Base-by-base conservation (phyloP, 2,113 vertebrate species). In the Phasianus colchicus region DNA sequence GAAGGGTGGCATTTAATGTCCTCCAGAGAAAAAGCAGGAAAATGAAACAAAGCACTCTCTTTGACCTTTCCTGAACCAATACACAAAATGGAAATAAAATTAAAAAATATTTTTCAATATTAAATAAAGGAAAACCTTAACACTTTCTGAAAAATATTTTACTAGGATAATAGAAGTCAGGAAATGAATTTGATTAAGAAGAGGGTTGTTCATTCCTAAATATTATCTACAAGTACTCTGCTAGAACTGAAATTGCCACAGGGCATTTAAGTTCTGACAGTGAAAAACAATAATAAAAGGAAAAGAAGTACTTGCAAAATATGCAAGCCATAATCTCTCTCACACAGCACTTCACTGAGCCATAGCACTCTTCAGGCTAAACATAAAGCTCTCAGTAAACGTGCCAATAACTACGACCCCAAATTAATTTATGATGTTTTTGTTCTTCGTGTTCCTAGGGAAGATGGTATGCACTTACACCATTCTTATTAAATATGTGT, bases 401-500 rank as follows among this genome's bases (percentile, higher is more conserved):
- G 30, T 29, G 42, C 34, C 0, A 4, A 60, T 70, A 86, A 12
- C 83, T 92, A 95, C 86, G 52, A 86, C 17, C 79, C 86, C 90
- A 71, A 73, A 77, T 81, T 43, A 88, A 81, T 42, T 88, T 88
- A 36, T 72, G 52, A 61, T 29, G 34, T 1, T 90, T 90, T 88
- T 93, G 34, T 74, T 95, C 83, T 77, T 83, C 50, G 29, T 73
- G 50, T 77, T 91, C 65, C 72, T 42, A 66, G 25, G 70, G 43
- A 77, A 74, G 63, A 91, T 87, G 40, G 90, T 93, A 95, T 83
- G 90, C 32, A 83, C 55, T 91, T 91, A 72, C 30, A 91, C 24
- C 2, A 16, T 69, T 86, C 83, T 60, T 60, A 88, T 42, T 48
- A 70, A 77, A 66, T 27, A 47, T 11, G 21, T 47, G 83, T 86